phyloP scores from a whole-genome alignment of 2,888 invertebrate species.

The Tribolium freemani region DNA sequence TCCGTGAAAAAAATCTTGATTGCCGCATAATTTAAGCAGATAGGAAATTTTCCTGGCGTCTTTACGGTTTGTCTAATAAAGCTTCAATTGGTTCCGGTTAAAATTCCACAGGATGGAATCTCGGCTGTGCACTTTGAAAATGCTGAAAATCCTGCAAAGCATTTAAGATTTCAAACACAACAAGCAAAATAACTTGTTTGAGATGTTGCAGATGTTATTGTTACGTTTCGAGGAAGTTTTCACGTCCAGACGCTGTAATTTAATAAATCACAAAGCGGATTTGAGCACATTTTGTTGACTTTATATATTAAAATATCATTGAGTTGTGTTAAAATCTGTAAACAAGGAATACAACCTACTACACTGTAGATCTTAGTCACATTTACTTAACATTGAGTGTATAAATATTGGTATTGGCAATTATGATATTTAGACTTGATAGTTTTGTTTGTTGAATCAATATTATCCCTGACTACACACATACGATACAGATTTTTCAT shows the following conservation, averaged over 20 bases:
- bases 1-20: not conserved
- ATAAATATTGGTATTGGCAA: slow-evolving; percentile 15
- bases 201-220: slow-evolving; percentile 13
- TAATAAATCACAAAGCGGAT: no score
- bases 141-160: not conserved
- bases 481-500: not conserved
- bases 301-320: not conserved
- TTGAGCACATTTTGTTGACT: not conserved
- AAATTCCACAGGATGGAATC: not conserved
- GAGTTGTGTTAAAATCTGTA: not conserved
- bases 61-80: not conserved
- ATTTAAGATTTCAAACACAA: not conserved
- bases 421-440: slow-evolving; percentile 8
- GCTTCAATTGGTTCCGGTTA: not conserved
- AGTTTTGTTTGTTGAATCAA: slow-evolving; percentile 6
- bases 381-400: slow-evolving; percentile 10
- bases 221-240: slow-evolving; percentile 3
- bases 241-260: not conserved
- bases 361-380: not conserved
- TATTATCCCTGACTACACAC: slow-evolving; percentile 6
- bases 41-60: not conserved
- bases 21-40: slow-evolving; percentile 5
- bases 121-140: not conserved
- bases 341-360: not conserved
- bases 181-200: slow-evolving; percentile 9